A percentile compares a stretch with the other conserved stretches of the same genome.
Conservation (phyloP, 2,888 invertebrate genomes). For the Lapara coniferarum region DNA sequence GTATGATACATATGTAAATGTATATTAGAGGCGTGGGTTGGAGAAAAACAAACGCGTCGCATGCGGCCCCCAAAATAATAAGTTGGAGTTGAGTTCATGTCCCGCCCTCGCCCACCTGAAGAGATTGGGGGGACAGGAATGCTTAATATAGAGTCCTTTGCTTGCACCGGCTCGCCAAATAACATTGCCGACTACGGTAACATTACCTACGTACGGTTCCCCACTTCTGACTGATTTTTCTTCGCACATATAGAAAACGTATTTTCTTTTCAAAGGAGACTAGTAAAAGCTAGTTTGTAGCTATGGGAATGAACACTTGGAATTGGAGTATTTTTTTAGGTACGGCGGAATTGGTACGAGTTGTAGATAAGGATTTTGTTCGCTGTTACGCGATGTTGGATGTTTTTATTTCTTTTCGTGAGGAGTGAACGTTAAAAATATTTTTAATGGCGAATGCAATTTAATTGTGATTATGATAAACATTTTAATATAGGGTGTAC, state of each 20-base stretch:
- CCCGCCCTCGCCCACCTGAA: conserved; percentile 72
- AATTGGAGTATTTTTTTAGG: conserved; percentile 16
- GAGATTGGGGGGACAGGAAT: conserved; percentile 79
- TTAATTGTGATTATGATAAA: too few relatives aligned
- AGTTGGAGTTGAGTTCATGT: conserved; percentile 77
- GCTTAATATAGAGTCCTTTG: conserved; percentile 82
- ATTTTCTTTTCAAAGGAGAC: conserved; percentile 25
- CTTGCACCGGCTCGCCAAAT: conserved; percentile 77
- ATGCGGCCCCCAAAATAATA: conserved; percentile 77
- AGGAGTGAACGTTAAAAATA: background rate
- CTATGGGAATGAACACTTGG: conserved; percentile 15
- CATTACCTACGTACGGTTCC: conserved; percentile 52
- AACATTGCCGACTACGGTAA: conserved; percentile 72
- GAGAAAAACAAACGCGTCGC: conserved; percentile 75
- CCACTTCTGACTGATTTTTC: conserved; percentile 50
- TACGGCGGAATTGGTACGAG: background rate
- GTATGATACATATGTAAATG: conserved; percentile 66
- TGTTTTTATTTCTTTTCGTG: background rate
- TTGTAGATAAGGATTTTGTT: background rate
- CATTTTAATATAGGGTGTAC: too few relatives aligned
- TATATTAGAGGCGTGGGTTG: conserved; percentile 60
- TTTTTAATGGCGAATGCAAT: too few relatives aligned
- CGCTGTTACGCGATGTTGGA: background rate
- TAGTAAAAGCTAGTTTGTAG: conserved; percentile 22
- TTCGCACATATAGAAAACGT: conserved; percentile 29